Percentiles rank a stretch among this genome's conserved stretches.
Conservation (phyloP, 35 echinoderm and acorn worm species). For the Lytechinus variegatus region DNA sequence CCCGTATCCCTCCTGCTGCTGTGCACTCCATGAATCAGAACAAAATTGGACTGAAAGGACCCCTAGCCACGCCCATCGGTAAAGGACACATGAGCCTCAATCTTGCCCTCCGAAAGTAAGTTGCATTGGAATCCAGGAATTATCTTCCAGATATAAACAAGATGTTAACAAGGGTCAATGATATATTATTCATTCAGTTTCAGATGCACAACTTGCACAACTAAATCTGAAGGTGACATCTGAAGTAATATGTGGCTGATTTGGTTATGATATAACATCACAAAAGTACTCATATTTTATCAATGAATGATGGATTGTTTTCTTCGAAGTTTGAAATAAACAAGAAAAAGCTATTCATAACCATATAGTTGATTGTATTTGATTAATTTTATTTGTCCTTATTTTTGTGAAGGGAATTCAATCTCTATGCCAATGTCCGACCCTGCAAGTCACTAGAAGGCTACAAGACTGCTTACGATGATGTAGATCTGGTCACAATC, state of each 20-base stretch:
- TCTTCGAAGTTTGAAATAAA: too few species aligned
- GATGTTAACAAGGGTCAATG: not conserved
- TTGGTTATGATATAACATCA: too few species aligned
- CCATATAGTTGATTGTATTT: too few species aligned
- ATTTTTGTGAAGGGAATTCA: constrained; percentile 77
- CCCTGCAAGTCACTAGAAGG: constrained; percentile 97
- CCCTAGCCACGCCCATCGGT: constrained; percentile 94
- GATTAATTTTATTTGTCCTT: not conserved
- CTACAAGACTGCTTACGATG: constrained; percentile 95
- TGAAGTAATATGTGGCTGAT: too few species aligned
- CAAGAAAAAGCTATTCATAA: too few species aligned
- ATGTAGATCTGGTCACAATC: constrained; percentile 97
- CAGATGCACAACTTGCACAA: too few species aligned
- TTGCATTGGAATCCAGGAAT: not conserved
- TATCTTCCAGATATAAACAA: not conserved
- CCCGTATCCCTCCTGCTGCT: constrained; percentile 82
- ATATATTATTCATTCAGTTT: too few species aligned
- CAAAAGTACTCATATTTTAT: too few species aligned
- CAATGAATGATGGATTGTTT: too few species aligned
- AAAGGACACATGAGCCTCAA: constrained; percentile 99
- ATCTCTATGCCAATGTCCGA: constrained; percentile 97
- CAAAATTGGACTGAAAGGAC: constrained; percentile 95
- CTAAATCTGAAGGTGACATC: too few species aligned
- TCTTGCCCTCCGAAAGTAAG: constrained; percentile 94
- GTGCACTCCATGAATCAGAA: constrained; percentile 91